phyloP scores from a whole-genome alignment of 2,797 vertebrate species.

The Cercopithecus neglectus region DNA sequence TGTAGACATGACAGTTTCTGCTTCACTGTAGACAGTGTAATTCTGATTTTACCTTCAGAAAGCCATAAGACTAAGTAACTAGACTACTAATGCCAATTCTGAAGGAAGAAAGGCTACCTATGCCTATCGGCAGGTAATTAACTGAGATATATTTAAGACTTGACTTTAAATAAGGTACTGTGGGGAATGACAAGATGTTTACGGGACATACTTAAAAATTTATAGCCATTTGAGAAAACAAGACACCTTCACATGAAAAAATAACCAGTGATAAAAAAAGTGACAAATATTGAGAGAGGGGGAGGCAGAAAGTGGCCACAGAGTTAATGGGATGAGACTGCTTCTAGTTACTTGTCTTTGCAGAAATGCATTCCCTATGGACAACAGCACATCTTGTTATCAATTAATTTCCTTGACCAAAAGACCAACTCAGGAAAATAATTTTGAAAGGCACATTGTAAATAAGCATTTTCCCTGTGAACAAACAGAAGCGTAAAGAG shows the following conservation, averaged over 20 bases:
- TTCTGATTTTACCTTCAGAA: not conserved
- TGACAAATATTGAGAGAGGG: not conserved
- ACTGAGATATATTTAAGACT: not conserved
- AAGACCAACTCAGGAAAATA: not conserved
- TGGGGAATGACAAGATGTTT: not conserved
- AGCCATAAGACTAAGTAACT: not conserved
- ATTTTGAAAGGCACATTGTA: slow-evolving; percentile 9
- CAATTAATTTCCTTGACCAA: not conserved
- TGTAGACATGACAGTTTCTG: not conserved
- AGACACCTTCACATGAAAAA: not conserved
- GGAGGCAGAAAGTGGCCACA: not conserved
- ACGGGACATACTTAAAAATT: not conserved
- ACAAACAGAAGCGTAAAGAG: slow-evolving; percentile 54
- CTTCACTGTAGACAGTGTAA: not conserved
- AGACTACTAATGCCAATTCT: not conserved
- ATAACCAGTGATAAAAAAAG: not conserved
- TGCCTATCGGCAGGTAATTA: not conserved
- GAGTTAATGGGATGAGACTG: not conserved
- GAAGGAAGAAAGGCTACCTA: not conserved
- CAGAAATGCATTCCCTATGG: not conserved
- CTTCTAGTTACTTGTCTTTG: not conserved
- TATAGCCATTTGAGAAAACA: slow-evolving; percentile 10
- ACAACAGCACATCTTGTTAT: not conserved
- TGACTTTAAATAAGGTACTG: not conserved
- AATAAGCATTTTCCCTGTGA: slow-evolving; percentile 57